phyloP scores from a whole-genome alignment of 1,140 invertebrate species.

The Drosophila navojoa region DNA sequence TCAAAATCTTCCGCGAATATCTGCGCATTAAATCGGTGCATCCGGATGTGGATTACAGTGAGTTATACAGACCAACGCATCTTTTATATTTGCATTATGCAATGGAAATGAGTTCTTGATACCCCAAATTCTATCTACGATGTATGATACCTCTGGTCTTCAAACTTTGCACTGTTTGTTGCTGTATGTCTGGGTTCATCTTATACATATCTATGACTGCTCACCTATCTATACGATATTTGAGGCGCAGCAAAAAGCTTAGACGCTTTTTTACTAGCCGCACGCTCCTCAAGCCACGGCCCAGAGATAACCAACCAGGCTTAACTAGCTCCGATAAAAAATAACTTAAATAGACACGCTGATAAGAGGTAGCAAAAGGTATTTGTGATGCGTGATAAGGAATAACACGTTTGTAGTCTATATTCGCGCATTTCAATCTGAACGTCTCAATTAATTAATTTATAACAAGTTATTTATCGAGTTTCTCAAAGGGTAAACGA shows the following conservation, averaged over 20 bases:
- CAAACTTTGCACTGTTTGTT: too few species aligned
- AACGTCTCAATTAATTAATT: conserved; percentile 2
- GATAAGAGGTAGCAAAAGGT: background rate
- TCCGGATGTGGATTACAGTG: conserved; percentile 90
- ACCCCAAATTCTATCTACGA: too few species aligned
- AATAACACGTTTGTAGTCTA: background rate
- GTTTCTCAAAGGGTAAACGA: background rate
- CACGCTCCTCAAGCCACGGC: background rate
- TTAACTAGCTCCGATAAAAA: conserved; percentile 3
- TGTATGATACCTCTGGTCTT: too few species aligned
- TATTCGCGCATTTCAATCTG: background rate
- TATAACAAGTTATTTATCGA: background rate
- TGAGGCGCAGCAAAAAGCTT: too few species aligned
- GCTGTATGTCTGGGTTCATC: too few species aligned
- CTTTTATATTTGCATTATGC: too few species aligned
- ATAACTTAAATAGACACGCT: background rate
- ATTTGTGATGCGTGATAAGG: conserved; percentile 2
- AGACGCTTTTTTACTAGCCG: background rate
- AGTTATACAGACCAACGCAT: background rate
- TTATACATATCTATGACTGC: too few species aligned
- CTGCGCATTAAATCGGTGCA: conserved; percentile 92
- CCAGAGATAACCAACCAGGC: background rate
- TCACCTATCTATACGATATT: too few species aligned
- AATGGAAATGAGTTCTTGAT: too few species aligned
- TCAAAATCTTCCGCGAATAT: conserved; percentile 92